Evolutionary conservation across 2,797 vertebrate genomes (phyloP).

Genomic region (Masticophis lateralis): DNA sequence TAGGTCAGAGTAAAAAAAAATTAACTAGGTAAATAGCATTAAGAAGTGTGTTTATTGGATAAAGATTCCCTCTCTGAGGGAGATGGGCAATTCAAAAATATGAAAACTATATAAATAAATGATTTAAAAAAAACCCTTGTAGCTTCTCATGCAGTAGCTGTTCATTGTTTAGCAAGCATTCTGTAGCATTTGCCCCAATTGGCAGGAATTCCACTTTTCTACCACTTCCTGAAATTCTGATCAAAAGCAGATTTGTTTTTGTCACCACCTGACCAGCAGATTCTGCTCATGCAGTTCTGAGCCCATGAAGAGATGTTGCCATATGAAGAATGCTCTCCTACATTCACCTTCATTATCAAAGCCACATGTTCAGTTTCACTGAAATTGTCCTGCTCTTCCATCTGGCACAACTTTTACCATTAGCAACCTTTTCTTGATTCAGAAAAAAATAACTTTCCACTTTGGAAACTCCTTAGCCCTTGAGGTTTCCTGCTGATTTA

Average conservation of each 20-base stretch:
- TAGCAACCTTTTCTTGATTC: neutral
- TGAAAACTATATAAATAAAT: neutral
- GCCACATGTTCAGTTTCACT: neutral
- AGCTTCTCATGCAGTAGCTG: neutral
- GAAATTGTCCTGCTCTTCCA: neutral
- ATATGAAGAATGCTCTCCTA: neutral
- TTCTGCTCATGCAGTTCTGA: neutral
- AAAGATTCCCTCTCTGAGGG: neutral
- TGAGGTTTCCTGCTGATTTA: neutral
- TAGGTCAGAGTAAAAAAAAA: neutral
- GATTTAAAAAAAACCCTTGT: too few relatives aligned
- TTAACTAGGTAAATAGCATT: neutral
- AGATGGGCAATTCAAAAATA: neutral
- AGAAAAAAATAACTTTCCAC: neutral
- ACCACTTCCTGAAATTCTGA: neutral
- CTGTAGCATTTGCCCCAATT: neutral
- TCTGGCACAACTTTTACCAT: neutral
- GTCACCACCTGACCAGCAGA: neutral
- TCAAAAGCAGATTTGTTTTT: neutral
- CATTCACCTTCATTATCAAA: neutral
- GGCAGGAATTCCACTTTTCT: neutral
- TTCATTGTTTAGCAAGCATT: neutral
- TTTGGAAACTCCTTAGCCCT: conserved; percentile 3
- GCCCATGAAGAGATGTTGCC: neutral
- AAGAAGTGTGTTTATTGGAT: neutral